These are phyloP conservation scores for Scleropages formosus DNA, from an alignment of 2,797 vertebrate species.

Conservation along the genomic window DNA sequence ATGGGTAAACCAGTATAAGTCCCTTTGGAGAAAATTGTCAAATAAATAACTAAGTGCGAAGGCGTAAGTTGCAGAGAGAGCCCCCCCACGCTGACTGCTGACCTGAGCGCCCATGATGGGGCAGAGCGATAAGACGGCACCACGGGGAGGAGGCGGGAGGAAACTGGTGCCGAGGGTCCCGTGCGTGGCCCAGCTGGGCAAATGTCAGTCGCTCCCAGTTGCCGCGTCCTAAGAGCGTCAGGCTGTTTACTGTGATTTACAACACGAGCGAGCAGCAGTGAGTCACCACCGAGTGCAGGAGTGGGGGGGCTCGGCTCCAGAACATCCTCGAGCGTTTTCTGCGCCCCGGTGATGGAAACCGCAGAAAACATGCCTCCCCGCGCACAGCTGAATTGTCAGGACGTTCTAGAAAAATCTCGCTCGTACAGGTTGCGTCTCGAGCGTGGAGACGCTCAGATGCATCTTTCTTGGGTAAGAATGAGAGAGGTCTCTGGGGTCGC, in stretches of 20 bases:
- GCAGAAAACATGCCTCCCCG: background rate
- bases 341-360: background rate
- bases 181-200: background rate
- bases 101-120: background rate
- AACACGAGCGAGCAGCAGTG: background rate
- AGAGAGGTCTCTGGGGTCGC: no score
- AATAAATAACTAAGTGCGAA: no score
- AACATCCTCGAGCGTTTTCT: background rate
- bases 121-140: no score
- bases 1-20: no score
- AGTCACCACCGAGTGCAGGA: conserved; percentile 13
- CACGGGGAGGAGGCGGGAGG: conserved; percentile 18
- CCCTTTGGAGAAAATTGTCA: no score
- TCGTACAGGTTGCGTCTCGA: background rate
- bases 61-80: background rate
- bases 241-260: conserved; percentile 10
- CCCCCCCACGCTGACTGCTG: background rate
- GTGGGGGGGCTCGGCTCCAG: background rate
- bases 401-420: background rate
- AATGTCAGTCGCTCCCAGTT: background rate
- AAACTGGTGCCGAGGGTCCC: conserved; percentile 14
- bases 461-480: no score
- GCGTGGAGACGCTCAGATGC: no score
- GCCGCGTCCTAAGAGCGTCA: background rate
- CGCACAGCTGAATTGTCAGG: background rate